Conservation (phyloP, 2,888 invertebrate genomes). For the Altica lythri region DNA sequence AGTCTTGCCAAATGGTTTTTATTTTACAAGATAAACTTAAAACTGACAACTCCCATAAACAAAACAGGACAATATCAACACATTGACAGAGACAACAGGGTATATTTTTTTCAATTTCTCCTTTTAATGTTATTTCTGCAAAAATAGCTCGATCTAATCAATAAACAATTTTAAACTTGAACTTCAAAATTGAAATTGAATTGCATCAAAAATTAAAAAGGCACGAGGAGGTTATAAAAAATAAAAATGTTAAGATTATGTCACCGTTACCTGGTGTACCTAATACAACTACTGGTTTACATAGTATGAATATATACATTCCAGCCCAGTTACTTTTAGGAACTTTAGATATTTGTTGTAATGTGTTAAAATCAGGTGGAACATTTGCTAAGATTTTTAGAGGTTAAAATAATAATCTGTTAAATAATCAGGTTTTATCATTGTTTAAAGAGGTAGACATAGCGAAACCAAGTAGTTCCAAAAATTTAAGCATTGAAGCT, state of each 20-base stretch:
- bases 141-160: too few species aligned
- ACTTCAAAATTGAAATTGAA: slow-evolving; percentile 40
- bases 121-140: too few species aligned
- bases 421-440: slow-evolving; percentile 87
- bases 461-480: slow-evolving; percentile 92
- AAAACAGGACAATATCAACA: too few species aligned
- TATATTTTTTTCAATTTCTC: too few species aligned
- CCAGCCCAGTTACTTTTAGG: slow-evolving; percentile 95
- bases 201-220: slow-evolving; percentile 24
- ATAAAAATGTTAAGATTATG: slow-evolving; percentile 85
- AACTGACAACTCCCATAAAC: too few species aligned
- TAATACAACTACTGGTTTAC: slow-evolving; percentile 96
- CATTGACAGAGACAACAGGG: too few species aligned
- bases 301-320: slow-evolving; percentile 97
- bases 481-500: slow-evolving; percentile 97
- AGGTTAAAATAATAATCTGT: slow-evolving; percentile 86
- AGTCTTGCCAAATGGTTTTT: too few species aligned
- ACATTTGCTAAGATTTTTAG: slow-evolving; percentile 98
- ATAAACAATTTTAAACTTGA: too few species aligned
- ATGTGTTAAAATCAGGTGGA: slow-evolving; percentile 84
- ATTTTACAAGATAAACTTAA: too few species aligned
- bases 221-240: slow-evolving; percentile 35
- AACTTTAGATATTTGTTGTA: slow-evolving; percentile 94
- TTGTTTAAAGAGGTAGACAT: slow-evolving; percentile 90
- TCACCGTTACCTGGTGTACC: slow-evolving; percentile 93